Evolutionary conservation across 1,140 invertebrate genomes (phyloP), one percentile per base, ranked within the genome.

Genomic region (Chionoecetes opilio): DNA sequence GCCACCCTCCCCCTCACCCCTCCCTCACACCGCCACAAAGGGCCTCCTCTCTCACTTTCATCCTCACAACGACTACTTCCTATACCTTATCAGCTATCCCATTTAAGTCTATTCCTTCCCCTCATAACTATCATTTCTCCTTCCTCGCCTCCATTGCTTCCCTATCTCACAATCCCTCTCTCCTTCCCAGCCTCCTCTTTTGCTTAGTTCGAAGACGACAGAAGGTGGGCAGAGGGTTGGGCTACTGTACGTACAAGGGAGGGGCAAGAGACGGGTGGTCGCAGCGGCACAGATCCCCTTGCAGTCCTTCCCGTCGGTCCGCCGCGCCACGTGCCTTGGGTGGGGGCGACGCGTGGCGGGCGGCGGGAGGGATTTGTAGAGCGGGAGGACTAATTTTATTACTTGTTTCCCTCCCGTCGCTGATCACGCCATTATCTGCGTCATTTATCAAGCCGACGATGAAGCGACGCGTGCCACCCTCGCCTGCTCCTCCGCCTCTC

Each of bases 401-500:
- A 93, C 92, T 93, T 93, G 92, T 93, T 93, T 93, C 92, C 92
- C 92, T 93, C 92, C 92, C 92, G 84, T 85, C 84, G 82, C 84
- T 93, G 92, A 93, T 93, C 92, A 93, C 92, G 38, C 84, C 38
- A 93, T 93, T 93, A 93, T 93, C 92, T 86, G 84, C 82, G 92
- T 93, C 92, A 93, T 93, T 93, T 93, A 93, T 93, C 92, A 93
- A 32, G 37, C n/a, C 0, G 32, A 29, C 8, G 88, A 41, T 41
- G 37, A 38, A 31, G 88, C 21, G 29, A 53, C 34, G 38, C 34
- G 35, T 31, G 34, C 88, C 34, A 38, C 88, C 41, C 88, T 84
- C 38, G n/a, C 37, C 41, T 38, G 21, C 41, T 35, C 92, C 46
- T 35, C 46, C 14, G 14, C 26, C 41, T 26, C 26, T 38, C 41